Conservation (phyloP, 2,113 vertebrate genomes). For the Prinia subflava region DNA sequence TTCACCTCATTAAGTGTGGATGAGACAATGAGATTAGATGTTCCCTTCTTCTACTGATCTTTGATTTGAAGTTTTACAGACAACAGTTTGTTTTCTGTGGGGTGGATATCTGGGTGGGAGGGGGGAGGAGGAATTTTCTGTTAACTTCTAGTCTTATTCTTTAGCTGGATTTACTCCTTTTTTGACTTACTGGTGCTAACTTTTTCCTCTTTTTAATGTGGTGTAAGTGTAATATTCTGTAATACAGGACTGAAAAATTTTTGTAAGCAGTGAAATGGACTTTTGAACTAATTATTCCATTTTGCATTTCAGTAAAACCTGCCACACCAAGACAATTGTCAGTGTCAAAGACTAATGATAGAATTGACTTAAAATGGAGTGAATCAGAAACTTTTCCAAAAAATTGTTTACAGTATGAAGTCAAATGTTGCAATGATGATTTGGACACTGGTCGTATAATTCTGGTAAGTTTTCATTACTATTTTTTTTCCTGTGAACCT, state of each 20-base stretch:
- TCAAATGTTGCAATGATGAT: background rate
- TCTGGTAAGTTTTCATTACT: slow-evolving; percentile 4
- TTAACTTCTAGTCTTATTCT: background rate
- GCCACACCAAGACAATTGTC: background rate
- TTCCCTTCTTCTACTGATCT: background rate
- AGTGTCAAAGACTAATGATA: background rate
- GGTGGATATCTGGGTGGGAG: background rate
- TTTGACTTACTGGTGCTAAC: background rate
- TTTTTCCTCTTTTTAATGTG: background rate
- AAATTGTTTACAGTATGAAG: slow-evolving; percentile 6
- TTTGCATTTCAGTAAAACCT: slow-evolving; percentile 55
- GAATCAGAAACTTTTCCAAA: background rate
- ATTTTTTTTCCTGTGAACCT: background rate
- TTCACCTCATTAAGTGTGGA: background rate
- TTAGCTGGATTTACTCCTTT: background rate
- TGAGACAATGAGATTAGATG: background rate
- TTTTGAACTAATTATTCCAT: background rate
- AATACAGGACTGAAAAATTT: background rate
- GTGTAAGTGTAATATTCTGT: background rate
- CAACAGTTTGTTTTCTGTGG: background rate
- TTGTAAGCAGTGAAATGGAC: background rate
- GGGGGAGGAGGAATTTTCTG: background rate
- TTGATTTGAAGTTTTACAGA: background rate
- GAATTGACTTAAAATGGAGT: slow-evolving; percentile 27
- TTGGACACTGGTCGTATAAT: background rate